These are phyloP conservation scores for Kryptolebias ocellatus DNA, from an alignment of 2,797 vertebrate genomes.

Conservation along the genomic window DNA sequence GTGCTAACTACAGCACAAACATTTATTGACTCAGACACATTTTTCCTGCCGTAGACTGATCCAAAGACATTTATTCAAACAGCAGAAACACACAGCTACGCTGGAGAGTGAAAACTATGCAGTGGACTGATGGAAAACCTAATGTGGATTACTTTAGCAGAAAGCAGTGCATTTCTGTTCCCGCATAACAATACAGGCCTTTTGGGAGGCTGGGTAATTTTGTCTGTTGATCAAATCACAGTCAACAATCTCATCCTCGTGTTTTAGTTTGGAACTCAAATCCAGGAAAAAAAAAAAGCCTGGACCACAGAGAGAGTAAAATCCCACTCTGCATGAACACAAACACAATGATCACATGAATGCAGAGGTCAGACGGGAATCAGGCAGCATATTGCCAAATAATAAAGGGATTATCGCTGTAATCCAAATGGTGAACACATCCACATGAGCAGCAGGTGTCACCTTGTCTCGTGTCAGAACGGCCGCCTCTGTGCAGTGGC, in stretches of 20 bases:
- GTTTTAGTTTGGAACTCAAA: constrained; percentile 59
- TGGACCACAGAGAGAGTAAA: not conserved
- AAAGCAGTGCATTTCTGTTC: constrained; percentile 78
- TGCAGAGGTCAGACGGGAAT: constrained; percentile 61
- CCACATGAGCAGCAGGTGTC: constrained; percentile 50
- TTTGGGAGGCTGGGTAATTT: constrained; percentile 75
- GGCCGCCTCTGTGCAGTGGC: constrained; percentile 15
- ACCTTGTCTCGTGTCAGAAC: constrained; percentile 61
- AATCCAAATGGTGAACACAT: constrained; percentile 71
- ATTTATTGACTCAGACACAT: too few relatives aligned
- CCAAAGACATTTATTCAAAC: constrained; percentile 32
- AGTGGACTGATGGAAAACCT: too few relatives aligned
- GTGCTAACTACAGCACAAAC: too few relatives aligned
- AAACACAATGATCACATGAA: constrained; percentile 39
- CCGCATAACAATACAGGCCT: constrained; percentile 75
- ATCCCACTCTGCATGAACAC: constrained; percentile 4
- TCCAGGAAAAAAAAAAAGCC: not conserved
- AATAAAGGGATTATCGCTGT: constrained; percentile 77
- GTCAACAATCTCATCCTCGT: constrained; percentile 65
- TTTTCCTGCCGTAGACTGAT: constrained; percentile 6
- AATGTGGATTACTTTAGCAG: constrained; percentile 81
- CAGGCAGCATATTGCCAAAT: constrained; percentile 67
- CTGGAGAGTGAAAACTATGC: not conserved
- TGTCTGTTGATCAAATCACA: constrained; percentile 76
- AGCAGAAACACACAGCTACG: constrained; percentile 33